These are phyloP conservation scores for Yoshiicerus persimilis DNA, from an alignment of 1,140 invertebrate species.

Conservation along the genomic window DNA sequence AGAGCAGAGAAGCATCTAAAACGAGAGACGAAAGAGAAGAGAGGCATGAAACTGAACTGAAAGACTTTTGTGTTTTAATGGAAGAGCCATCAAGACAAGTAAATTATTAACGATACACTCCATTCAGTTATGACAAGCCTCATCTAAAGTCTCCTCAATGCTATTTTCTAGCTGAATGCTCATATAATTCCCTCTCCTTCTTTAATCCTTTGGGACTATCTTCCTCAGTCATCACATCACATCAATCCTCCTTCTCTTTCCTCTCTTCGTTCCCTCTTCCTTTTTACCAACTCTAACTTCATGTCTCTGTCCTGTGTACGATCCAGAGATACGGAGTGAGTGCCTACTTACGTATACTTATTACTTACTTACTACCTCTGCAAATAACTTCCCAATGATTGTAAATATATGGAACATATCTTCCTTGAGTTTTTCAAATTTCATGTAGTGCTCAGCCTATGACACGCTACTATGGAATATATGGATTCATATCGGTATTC, in stretches of 20 bases:
- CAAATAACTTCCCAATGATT: not conserved
- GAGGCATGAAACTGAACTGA: not conserved
- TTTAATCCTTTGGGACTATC: constrained; percentile 40
- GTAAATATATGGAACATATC: too few species aligned
- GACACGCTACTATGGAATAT: too few species aligned
- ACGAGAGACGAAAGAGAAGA: not conserved
- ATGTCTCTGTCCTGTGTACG: not conserved
- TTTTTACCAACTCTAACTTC: not conserved
- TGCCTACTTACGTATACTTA: not conserved
- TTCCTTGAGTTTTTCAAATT: too few species aligned
- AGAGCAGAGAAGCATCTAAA: not conserved
- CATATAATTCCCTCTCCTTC: constrained; percentile 37
- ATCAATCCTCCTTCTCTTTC: constrained; percentile 7
- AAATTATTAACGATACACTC: constrained; percentile 49
- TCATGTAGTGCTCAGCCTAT: too few species aligned
- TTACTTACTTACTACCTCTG: not conserved
- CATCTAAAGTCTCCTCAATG: constrained; percentile 33
- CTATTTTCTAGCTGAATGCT: constrained; percentile 45
- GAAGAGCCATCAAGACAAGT: constrained; percentile 47
- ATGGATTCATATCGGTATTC: too few species aligned
- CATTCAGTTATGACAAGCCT: constrained; percentile 40
- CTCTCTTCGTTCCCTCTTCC: not conserved
- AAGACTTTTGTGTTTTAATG: constrained; percentile 44
- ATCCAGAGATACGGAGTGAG: not conserved
- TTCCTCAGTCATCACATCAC: constrained; percentile 37